Percentiles rank a stretch among this genome's conserved stretches.
phyloP scores from a whole-genome alignment of 2,113 vertebrate genomes.

The Austrofundulus limnaeus region DNA sequence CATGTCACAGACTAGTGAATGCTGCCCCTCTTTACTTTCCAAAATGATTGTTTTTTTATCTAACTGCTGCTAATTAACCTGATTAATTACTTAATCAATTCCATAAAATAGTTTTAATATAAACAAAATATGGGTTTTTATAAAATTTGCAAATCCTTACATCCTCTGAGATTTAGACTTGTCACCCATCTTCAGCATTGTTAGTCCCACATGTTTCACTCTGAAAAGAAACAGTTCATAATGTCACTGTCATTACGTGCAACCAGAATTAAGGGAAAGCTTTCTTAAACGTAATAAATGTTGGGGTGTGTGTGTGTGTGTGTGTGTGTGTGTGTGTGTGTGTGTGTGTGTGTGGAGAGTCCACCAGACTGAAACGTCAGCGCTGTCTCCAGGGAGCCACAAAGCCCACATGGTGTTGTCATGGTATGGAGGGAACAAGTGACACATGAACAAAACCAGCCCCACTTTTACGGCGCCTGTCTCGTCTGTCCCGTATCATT shows the following conservation, averaged over 20 bases:
- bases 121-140: too few relatives aligned
- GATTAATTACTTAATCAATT: too few relatives aligned
- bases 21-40: too few relatives aligned
- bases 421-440: slow-evolving; percentile 65
- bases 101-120: too few relatives aligned
- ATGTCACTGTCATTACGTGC: not conserved
- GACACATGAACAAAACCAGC: slow-evolving; percentile 68
- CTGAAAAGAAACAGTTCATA: not conserved
- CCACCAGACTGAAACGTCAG: slow-evolving; percentile 64
- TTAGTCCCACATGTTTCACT: not conserved
- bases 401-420: slow-evolving; percentile 74
- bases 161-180: too few relatives aligned
- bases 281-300: slow-evolving; percentile 30
- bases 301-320: slow-evolving; percentile 8
- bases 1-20: too few relatives aligned
- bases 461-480: slow-evolving; percentile 52
- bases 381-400: slow-evolving; percentile 55
- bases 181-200: too few relatives aligned
- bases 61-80: too few relatives aligned
- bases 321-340: slow-evolving; percentile 6
- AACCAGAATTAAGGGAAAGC: slow-evolving; percentile 8
- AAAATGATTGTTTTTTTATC: too few relatives aligned
- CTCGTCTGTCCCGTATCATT: slow-evolving; percentile 63
- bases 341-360: slow-evolving; percentile 10
- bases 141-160: too few relatives aligned